Evolutionary conservation across 2,888 invertebrate species (phyloP), one percentile per base, ranked within the genome.

Genomic region (Ormyrus rosae): DNA sequence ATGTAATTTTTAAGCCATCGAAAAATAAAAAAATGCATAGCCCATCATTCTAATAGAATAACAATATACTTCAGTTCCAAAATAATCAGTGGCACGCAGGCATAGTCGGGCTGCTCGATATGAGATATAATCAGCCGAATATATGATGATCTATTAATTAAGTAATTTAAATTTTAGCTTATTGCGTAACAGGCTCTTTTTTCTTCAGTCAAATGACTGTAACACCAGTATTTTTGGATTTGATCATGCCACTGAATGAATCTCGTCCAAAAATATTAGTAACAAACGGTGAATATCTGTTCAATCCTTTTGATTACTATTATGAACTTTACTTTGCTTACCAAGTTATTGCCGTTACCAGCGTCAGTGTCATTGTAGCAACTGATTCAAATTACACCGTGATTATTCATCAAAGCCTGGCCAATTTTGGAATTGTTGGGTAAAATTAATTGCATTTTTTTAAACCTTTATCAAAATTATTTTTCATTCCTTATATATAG

Each of bases 271-370:
- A 53, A 72, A n/a, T 63, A 13, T 55, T 72, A 53, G 13, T 55
- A 0, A 53, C 13, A 5, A 63, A 72, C 6, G 72, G n/a, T 2
- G 63, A 72, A 63, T 72, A 46, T 46, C n/a, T 46, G 8, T 72
- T 72, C 46, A 55, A 72, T 64, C 72, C 72, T 8, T 72, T 45
- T 13, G 51, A 72, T 46, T 46, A 72, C 46, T 63, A 63, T 13
- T 46, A 53, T 8, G 46, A 72, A n/a, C 10, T 63, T 46, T 72
- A 72, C 46, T 1, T 55, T 0, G 5, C 10, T 0, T 72, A 72
- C 13, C 13, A 46, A 9, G 6, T 13, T 4, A 46, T 10, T 5
- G 9, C 13, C 2, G 9, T 13, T 1, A 3, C 55, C 5, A 53
- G 9, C 46, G 13, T 13, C 0, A 1, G 13, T 34, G 48, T 48